These are phyloP conservation scores for Macrotus californicus DNA, from an alignment of 2,113 vertebrate genomes.

Conservation along the genomic window DNA sequence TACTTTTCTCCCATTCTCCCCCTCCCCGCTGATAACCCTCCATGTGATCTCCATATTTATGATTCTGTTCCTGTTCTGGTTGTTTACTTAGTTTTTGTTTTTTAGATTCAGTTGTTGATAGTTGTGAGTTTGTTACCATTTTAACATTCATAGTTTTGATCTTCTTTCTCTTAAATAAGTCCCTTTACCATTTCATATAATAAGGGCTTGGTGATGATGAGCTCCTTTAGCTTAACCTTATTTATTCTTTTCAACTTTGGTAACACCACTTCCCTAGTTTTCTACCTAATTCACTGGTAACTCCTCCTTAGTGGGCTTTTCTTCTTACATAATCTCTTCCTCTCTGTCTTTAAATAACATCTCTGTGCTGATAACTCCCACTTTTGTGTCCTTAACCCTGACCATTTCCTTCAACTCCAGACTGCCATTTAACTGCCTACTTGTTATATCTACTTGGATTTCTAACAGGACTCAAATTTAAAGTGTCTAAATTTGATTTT, in stretches of 20 bases:
- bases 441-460: not conserved
- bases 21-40: no score
- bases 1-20: no score
- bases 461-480: not conserved
- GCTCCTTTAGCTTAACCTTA: no score
- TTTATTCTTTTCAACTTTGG: not conserved
- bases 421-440: not conserved
- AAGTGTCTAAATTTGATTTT: not conserved
- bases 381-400: not conserved
- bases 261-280: not conserved
- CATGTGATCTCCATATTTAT: no score
- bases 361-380: not conserved
- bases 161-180: no score
- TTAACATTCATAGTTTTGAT: no score
- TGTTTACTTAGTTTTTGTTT: no score
- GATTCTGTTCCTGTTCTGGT: no score
- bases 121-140: no score
- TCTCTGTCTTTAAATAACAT: not conserved
- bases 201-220: no score
- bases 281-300: not conserved
- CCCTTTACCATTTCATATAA: no score
- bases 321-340: not conserved
- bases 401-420: not conserved
- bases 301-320: not conserved
- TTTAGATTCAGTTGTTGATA: no score